Evolutionary conservation across 1,140 invertebrate genomes (phyloP).

Genomic region (Drosophila tropicalis): DNA sequence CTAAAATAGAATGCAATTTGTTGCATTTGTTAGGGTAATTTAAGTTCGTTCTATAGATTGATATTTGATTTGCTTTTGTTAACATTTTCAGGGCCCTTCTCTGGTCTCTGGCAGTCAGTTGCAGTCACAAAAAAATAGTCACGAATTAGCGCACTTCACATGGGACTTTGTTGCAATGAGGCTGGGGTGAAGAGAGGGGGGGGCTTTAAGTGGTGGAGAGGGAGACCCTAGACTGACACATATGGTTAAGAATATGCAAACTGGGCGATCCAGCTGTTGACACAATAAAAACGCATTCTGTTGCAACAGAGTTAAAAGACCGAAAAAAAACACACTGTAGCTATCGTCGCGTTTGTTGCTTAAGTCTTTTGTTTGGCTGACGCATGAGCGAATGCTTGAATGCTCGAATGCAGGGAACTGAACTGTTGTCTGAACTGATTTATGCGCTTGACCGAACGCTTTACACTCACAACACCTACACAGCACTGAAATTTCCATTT

Average conservation of each 20-base stretch:
- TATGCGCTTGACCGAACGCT: constrained; percentile 67
- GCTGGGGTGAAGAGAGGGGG: background rate
- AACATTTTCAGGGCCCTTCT: constrained; percentile 19
- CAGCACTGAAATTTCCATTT: constrained; percentile 47
- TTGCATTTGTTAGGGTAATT: constrained; percentile 24
- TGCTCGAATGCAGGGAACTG: constrained; percentile 30
- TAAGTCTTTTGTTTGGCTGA: constrained; percentile 78
- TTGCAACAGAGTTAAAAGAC: constrained; percentile 57
- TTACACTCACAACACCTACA: constrained; percentile 56
- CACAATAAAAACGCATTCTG: constrained; percentile 62
- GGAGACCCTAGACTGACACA: constrained; percentile 30
- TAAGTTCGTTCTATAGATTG: constrained; percentile 2
- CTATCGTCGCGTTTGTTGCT: constrained; percentile 59
- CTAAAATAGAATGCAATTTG: too few species aligned
- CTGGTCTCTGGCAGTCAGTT: constrained; percentile 33
- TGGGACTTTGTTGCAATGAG: constrained; percentile 22
- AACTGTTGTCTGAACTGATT: constrained; percentile 64
- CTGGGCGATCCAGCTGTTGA: constrained; percentile 61
- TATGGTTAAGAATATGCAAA: constrained; percentile 67
- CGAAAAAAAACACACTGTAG: background rate
- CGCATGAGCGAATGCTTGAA: constrained; percentile 69
- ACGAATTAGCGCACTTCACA: constrained; percentile 75
- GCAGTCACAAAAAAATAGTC: constrained; percentile 66
- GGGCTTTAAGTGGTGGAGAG: background rate
- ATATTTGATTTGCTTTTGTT: constrained; percentile 11